Percentiles rank a stretch among this genome's conserved stretches.
Evolutionary conservation across 92 coral and sea anemone genomes (phyloP).

Genomic region (Epizoanthus fatuus): DNA sequence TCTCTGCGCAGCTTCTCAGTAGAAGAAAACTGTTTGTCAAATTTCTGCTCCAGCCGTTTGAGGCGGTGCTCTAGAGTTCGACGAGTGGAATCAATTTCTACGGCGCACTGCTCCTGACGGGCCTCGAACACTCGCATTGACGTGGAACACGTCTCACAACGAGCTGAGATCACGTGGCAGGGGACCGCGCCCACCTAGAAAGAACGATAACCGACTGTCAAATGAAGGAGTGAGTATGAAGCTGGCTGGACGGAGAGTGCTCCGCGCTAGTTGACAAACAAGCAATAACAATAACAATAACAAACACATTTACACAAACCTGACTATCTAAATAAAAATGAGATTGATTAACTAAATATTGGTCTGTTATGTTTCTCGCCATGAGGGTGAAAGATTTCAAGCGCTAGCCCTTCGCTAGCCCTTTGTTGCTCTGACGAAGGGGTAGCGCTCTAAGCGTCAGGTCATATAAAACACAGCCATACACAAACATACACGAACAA

Average conservation of each 20-base stretch:
- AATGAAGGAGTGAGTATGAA: no score
- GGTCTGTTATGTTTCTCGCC: no score
- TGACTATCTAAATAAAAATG: no score
- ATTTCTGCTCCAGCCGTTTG: constrained; percentile 85
- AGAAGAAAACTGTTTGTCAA: constrained; percentile 84
- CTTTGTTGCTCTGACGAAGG: no score
- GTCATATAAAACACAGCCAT: no score
- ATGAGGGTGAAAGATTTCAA: neutral
- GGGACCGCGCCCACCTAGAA: constrained; percentile 39
- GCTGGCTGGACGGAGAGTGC: no score
- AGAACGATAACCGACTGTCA: neutral
- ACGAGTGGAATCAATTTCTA: constrained; percentile 95
- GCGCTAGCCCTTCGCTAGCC: no score
- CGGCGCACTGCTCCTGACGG: constrained; percentile 93
- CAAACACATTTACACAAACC: no score
- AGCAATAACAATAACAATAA: neutral
- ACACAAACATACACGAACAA: neutral
- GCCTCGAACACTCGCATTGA: constrained; percentile 93
- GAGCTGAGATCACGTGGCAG: constrained; percentile 63
- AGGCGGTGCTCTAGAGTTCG: constrained; percentile 92
- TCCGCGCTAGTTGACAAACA: no score
- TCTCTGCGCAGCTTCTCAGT: constrained; percentile 71
- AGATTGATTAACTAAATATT: neutral
- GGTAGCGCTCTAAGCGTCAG: no score
- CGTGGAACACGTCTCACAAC: constrained; percentile 73